Evolutionary conservation across 2,888 invertebrate species (phyloP), one percentile per base, ranked within the genome.

Genomic region (Onthophagus sagittarius): DNA sequence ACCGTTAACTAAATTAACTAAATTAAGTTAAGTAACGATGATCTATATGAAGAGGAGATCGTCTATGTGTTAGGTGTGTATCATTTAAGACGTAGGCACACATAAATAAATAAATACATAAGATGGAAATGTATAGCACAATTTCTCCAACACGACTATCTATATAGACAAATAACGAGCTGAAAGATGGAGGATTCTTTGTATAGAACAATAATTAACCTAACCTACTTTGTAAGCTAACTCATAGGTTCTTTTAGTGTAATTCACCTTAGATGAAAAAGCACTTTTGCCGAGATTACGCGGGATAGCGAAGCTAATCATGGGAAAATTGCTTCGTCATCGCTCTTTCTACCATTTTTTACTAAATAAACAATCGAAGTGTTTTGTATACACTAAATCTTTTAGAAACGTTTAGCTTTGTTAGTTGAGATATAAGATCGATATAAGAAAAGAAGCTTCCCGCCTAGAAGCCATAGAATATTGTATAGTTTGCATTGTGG

Each of bases 311-410:
- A 63, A 67, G 31, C n/a, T 23, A 31, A 32, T 67, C 13, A 23
- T 23, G 67, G 23, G 39, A 53, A 53, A 53, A 53, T 11, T 53
- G 39, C 39, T 53, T 53, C 39, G 39, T 53, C 39, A 53, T 53
- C 39, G 5, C 4, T 53, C 82, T 83, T 83, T 82, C 78, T 83
- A 83, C 82, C 77, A 81, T 83, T 83, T 82, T 83, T 82, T 83
- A 83, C 83, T 82, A 80, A 81, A 67, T 32, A 67, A 81, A 81
- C 80, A 80, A 81, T 79, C 80, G 80, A 78, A 79, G 32, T 32
- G 79, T 80, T 81, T 81, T 82, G 78, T 82, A 78, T 74, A 82
- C 80, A 80, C 79, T 78, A 78, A 79, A 76, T 33, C 80, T 79
- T 79, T 80, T 82, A 82, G 81, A 77, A 75, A 79, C 78, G 79